Percentiles rank a stretch among this genome's conserved stretches.
These are phyloP conservation scores for Albula goreensis DNA, from an alignment of 2,113 vertebrate species.

Conservation along the genomic window DNA sequence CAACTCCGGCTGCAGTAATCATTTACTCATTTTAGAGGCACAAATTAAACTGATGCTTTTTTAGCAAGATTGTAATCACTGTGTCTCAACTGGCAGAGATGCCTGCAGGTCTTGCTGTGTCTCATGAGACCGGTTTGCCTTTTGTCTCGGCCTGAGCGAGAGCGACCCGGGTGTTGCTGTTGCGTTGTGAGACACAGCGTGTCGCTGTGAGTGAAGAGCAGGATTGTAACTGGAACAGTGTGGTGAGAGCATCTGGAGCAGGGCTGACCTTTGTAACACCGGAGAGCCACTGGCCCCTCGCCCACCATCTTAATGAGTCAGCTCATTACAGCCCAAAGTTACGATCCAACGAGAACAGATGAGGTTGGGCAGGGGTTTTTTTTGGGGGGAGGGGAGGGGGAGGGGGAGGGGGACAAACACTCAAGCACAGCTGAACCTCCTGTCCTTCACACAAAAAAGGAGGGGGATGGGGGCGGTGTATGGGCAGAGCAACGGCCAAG, in stretches of 20 bases:
- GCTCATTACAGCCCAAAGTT: background rate
- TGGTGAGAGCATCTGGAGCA: background rate
- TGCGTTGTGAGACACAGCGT: no score
- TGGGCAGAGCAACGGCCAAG: background rate
- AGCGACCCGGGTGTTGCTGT: no score
- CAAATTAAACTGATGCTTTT: background rate
- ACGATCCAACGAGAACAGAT: background rate
- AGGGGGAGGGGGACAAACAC: background rate
- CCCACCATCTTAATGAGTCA: slow-evolving; percentile 10
- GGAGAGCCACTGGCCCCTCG: background rate
- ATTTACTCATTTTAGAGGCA: background rate
- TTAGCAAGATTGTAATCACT: background rate
- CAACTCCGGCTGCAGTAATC: background rate
- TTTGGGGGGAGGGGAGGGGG: background rate
- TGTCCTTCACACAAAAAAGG: background rate
- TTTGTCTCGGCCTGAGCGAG: no score
- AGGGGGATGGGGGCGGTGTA: background rate
- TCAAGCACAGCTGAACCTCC: background rate
- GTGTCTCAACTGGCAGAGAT: background rate
- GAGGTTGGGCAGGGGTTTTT: background rate
- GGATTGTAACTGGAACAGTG: background rate
- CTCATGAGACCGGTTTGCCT: background rate
- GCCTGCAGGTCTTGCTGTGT: background rate
- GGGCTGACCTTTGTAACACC: background rate
- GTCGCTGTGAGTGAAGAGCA: no score